Percentiles rank a stretch among this genome's conserved stretches.
Conservation (phyloP, 2,888 invertebrate genomes). For the Tanytarsus gracilentus region DNA sequence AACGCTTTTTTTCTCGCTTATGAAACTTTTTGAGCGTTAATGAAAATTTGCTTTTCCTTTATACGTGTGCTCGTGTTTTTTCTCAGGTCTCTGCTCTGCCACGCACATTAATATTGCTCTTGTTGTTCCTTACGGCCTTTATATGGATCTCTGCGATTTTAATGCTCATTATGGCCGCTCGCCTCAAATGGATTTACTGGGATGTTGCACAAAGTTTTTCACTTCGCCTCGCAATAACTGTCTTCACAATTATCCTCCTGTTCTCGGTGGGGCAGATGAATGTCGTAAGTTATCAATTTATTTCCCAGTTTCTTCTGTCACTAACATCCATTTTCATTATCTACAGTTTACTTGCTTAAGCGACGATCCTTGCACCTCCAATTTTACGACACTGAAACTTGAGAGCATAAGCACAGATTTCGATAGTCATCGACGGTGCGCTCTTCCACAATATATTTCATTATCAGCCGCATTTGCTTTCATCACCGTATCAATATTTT, state of each 20-base stretch:
- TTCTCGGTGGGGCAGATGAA: constrained; percentile 88
- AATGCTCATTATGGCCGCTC: constrained; percentile 72
- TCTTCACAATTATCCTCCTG: constrained; percentile 76
- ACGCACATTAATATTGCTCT: constrained; percentile 70
- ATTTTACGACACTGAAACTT: constrained; percentile 34
- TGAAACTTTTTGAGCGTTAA: not conserved
- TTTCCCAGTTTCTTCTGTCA: not conserved
- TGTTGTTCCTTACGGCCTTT: constrained; percentile 80
- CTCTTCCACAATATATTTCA: constrained; percentile 78
- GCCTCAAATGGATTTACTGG: constrained; percentile 74
- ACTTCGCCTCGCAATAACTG: constrained; percentile 73
- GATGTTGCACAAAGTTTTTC: constrained; percentile 78
- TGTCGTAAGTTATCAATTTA: constrained; percentile 59
- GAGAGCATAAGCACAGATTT: constrained; percentile 35
- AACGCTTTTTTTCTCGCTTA: not conserved
- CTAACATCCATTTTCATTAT: constrained; percentile 25
- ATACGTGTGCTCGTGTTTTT: no score
- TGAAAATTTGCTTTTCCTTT: not conserved
- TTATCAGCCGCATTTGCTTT: constrained; percentile 76
- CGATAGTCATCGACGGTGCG: constrained; percentile 66
- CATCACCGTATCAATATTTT: constrained; percentile 75
- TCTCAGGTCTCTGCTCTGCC: constrained; percentile 63
- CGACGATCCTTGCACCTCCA: constrained; percentile 41
- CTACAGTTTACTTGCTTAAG: constrained; percentile 57
- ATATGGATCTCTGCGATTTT: constrained; percentile 83